These are phyloP conservation scores for Sus cebifrons DNA, from an alignment of 2,797 vertebrate species.

Conservation along the genomic window DNA sequence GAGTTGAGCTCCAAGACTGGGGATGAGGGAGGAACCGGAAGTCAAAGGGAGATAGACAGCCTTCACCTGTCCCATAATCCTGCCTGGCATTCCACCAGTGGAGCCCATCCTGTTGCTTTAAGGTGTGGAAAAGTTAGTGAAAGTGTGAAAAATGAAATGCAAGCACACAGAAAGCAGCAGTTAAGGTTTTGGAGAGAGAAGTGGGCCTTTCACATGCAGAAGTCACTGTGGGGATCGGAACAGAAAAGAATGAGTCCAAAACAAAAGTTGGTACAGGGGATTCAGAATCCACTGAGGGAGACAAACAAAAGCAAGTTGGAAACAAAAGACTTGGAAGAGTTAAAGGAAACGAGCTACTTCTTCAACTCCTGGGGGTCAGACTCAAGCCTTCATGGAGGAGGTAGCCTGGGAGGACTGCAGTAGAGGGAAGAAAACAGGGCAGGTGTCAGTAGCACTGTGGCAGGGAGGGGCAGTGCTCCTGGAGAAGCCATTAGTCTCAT, in stretches of 20 bases:
- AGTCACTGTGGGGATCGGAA: background rate
- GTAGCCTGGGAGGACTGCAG: background rate
- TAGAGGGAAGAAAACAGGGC: background rate
- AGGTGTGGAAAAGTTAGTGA: conserved; percentile 36
- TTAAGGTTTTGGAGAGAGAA: background rate
- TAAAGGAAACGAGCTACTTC: background rate
- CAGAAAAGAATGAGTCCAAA: conserved; percentile 14
- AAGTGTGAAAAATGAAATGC: background rate
- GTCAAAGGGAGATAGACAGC: background rate
- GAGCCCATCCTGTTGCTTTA: background rate
- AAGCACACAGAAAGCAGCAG: background rate
- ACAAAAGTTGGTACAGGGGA: background rate
- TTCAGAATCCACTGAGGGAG: background rate
- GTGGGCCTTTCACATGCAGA: background rate
- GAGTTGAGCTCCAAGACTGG: background rate
- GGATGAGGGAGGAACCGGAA: background rate
- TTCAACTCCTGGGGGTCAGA: background rate
- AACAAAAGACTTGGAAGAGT: background rate
- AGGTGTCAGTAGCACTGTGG: background rate
- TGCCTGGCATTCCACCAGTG: background rate
- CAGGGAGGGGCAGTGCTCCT: background rate
- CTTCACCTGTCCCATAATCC: background rate
- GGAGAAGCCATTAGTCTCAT: background rate
- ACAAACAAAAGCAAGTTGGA: conserved; percentile 16
- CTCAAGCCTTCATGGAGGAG: background rate